Conservation (phyloP, 2,113 vertebrate species). For the Pollimyrus isidori region DNA sequence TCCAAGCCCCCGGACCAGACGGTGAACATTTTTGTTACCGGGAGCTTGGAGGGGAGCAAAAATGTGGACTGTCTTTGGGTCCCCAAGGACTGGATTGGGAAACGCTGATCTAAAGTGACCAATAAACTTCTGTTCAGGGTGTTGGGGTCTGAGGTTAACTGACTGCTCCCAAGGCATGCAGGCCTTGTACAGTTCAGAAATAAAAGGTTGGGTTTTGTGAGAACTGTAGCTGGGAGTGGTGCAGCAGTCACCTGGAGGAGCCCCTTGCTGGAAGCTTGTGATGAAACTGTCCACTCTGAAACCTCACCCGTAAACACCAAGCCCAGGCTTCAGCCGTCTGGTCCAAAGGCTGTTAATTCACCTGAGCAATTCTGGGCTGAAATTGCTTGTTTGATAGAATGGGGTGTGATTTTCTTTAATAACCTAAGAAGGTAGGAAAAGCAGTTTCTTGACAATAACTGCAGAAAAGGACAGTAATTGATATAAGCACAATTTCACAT, state of each 20-base stretch:
- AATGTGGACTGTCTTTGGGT: background rate
- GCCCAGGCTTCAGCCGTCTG: background rate
- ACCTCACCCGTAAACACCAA: background rate
- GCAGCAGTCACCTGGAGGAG: background rate
- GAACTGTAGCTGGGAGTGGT: background rate
- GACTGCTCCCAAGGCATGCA: background rate
- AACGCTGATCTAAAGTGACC: background rate
- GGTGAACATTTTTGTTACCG: background rate
- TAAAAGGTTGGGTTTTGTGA: background rate
- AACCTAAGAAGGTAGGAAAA: slow-evolving; percentile 2
- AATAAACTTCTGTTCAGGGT: background rate
- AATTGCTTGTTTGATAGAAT: background rate
- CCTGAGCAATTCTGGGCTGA: slow-evolving; percentile 1
- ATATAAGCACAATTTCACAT: slow-evolving; percentile 4
- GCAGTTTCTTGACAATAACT: slow-evolving; percentile 1
- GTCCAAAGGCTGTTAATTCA: slow-evolving; percentile 3
- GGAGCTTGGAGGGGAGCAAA: background rate
- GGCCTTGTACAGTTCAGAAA: background rate
- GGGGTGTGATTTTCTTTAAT: slow-evolving; percentile 16
- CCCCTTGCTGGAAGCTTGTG: background rate
- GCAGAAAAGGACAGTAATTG: slow-evolving; percentile 10
- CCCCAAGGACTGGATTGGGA: background rate
- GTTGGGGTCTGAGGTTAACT: background rate
- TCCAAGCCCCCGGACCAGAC: background rate
- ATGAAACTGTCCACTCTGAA: background rate